These are phyloP conservation scores for Drosophila nasuta DNA, from an alignment of 1,140 invertebrate species.

Conservation along the genomic window DNA sequence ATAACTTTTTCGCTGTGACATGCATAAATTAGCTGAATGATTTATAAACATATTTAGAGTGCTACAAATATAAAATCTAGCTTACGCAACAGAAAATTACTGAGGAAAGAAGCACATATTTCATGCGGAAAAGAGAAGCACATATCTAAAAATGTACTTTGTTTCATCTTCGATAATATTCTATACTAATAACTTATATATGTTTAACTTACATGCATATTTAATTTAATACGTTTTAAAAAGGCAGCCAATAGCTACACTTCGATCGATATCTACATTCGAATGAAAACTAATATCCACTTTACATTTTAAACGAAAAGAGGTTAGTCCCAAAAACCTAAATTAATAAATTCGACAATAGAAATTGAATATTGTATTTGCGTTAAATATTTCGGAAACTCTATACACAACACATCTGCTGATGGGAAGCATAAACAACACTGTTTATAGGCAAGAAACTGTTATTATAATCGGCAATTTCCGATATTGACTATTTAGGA, in stretches of 20 bases:
- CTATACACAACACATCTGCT: not conserved
- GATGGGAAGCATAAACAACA: not conserved
- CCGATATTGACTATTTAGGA: not conserved
- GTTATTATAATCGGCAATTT: constrained; percentile 2
- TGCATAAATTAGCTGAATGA: constrained; percentile 4
- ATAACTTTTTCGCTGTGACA: not conserved
- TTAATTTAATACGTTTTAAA: not conserved
- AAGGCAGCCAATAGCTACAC: not conserved
- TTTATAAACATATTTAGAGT: constrained; percentile 3
- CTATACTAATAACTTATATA: too few relatives aligned
- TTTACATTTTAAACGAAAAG: not conserved
- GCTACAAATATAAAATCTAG: not conserved
- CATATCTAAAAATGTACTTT: too few relatives aligned
- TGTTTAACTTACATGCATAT: too few relatives aligned
- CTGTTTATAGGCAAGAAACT: constrained; percentile 11
- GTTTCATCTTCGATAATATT: too few relatives aligned
- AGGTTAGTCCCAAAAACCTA: not conserved
- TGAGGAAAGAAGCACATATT: too few relatives aligned
- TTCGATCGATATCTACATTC: not conserved
- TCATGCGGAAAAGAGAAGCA: too few relatives aligned
- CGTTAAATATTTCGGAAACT: not conserved
- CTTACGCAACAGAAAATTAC: not conserved
- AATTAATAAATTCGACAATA: not conserved
- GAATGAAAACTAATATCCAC: not conserved
- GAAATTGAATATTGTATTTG: constrained; percentile 4